Evolutionary conservation across 2,888 invertebrate species (phyloP).

Genomic region (Erebia aethiops): DNA sequence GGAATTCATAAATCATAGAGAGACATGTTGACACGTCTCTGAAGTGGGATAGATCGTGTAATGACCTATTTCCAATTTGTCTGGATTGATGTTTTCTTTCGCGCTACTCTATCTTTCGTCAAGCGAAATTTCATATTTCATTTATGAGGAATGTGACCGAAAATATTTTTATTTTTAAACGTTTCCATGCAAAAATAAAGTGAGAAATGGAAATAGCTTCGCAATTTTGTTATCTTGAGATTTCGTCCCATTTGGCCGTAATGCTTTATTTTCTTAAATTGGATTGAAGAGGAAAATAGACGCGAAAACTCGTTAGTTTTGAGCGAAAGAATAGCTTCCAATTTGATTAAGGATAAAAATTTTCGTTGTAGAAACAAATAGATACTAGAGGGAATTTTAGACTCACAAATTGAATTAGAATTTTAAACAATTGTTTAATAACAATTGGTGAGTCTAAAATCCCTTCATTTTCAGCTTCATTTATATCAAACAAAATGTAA

Average conservation of each 20-base stretch:
- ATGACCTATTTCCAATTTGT: constrained; percentile 18
- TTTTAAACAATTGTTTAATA: too few species aligned
- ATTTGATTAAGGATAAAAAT: background rate
- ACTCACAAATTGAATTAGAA: too few species aligned
- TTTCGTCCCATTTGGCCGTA: background rate
- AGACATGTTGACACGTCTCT: background rate
- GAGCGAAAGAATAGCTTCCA: background rate
- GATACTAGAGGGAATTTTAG: too few species aligned
- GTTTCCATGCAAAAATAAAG: background rate
- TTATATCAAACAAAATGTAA: too few species aligned
- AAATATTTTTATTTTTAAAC: background rate
- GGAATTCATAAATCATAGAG: constrained; percentile 11
- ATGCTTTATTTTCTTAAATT: background rate
- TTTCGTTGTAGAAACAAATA: background rate
- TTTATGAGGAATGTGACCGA: background rate
- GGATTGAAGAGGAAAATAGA: background rate
- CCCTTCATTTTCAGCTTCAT: too few species aligned
- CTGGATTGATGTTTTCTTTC: constrained; percentile 3
- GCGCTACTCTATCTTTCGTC: background rate
- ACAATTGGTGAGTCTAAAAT: too few species aligned
- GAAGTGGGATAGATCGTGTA: constrained; percentile 3
- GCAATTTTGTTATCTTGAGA: background rate
- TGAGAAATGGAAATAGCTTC: background rate
- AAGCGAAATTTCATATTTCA: background rate
- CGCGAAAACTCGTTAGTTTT: background rate